Evolutionary conservation across 2,797 vertebrate species (phyloP).

Genomic region (Enteromius paludinosus): DNA sequence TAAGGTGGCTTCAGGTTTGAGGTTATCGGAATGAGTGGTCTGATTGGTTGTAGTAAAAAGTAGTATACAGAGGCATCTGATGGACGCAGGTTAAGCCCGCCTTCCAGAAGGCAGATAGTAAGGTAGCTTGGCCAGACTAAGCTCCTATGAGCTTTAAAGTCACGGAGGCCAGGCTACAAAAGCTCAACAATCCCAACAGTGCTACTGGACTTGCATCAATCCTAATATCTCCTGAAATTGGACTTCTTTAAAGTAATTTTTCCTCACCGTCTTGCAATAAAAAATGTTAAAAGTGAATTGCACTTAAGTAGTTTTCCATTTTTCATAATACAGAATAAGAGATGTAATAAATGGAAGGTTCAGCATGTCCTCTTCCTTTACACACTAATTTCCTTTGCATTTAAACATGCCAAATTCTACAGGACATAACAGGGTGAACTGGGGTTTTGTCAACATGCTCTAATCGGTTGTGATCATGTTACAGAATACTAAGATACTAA

Average conservation of each 20-base stretch:
- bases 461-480: not conserved
- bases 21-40: too few species aligned
- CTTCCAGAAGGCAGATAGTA: too few species aligned
- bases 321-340: not conserved
- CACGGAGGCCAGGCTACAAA: too few species aligned
- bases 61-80: too few species aligned
- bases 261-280: not conserved
- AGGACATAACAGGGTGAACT: not conserved
- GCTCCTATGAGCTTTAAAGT: too few species aligned
- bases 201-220: not conserved
- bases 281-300: not conserved
- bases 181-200: not conserved
- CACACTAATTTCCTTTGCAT: not conserved
- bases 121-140: too few species aligned
- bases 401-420: not conserved
- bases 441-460: not conserved
- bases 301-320: not conserved
- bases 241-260: not conserved
- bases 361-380: not conserved
- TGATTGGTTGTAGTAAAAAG: too few species aligned
- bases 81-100: too few species aligned
- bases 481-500: slow-evolving; percentile 73
- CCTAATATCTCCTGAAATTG: too few species aligned
- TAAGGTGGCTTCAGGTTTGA: too few species aligned
- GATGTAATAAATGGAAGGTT: not conserved